A percentile compares a stretch with the other conserved stretches of the same genome.
phyloP scores from a whole-genome alignment of 2,113 vertebrate genomes.

The Pangasianodon gigas region DNA sequence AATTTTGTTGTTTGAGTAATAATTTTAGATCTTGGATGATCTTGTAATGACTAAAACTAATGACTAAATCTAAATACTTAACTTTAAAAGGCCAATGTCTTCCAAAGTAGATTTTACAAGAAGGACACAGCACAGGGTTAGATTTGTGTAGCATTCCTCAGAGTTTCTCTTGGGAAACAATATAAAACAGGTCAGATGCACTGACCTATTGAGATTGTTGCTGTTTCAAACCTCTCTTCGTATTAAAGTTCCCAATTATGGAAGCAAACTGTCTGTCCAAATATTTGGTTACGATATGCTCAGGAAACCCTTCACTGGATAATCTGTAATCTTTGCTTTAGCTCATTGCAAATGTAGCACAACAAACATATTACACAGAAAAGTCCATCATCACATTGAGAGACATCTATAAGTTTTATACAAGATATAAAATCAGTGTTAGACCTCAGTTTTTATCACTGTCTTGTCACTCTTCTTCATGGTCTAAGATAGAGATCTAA shows the following conservation, averaged over 20 bases:
- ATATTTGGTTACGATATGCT: constrained; percentile 37
- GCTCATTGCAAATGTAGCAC: constrained; percentile 14
- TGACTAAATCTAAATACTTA: background rate
- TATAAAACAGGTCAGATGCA: constrained; percentile 7
- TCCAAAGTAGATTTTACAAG: constrained; percentile 35
- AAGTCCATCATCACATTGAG: background rate
- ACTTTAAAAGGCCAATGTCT: constrained; percentile 21
- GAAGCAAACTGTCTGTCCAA: constrained; percentile 20
- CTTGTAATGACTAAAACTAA: constrained; percentile 13
- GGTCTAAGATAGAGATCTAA: background rate
- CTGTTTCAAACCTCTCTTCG: background rate
- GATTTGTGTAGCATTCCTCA: constrained; percentile 38
- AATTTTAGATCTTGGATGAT: constrained; percentile 13
- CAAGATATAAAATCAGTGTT: constrained; percentile 6
- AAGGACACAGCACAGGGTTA: constrained; percentile 38
- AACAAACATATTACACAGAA: constrained; percentile 14
- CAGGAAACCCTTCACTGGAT: background rate
- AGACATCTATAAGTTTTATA: background rate
- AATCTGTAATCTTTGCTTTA: constrained; percentile 31
- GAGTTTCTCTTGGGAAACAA: constrained; percentile 54
- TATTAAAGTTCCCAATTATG: constrained; percentile 32
- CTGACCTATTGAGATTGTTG: constrained; percentile 18
- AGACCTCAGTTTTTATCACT: background rate
- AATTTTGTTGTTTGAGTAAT: background rate
- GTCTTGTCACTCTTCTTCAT: background rate